Evolutionary conservation across 2,888 invertebrate genomes (phyloP).

Genomic region (Cyrtodaria siliqua): DNA sequence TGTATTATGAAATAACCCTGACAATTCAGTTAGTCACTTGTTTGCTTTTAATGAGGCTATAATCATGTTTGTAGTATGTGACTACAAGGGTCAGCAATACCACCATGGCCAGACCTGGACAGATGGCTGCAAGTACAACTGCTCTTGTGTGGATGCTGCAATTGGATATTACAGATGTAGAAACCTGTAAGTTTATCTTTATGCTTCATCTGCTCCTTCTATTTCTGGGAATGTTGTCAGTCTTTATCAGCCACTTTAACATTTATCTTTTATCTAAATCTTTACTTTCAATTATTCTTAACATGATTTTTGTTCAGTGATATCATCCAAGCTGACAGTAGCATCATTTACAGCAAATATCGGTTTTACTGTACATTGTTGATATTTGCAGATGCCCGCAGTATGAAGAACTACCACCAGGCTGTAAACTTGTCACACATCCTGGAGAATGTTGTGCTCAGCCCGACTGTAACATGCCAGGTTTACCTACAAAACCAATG

Average conservation of each 20-base stretch:
- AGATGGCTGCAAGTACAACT: conserved; percentile 68
- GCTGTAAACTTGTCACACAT: conserved; percentile 66
- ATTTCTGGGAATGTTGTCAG: no score
- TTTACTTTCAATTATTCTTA: no score
- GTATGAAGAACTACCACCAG: conserved; percentile 67
- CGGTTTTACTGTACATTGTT: no score
- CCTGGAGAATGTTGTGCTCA: conserved; percentile 73
- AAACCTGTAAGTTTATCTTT: conserved; percentile 52
- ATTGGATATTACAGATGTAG: conserved; percentile 65
- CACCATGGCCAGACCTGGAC: conserved; percentile 61
- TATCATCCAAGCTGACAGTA: no score
- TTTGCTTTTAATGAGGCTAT: no score
- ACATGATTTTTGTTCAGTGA: no score
- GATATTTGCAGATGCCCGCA: conserved; percentile 71
- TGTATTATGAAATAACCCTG: no score
- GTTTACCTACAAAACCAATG: not conserved
- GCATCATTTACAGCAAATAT: no score
- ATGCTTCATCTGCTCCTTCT: no score
- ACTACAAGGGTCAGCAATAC: conserved; percentile 68
- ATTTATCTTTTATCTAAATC: no score
- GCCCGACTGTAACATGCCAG: conserved; percentile 52
- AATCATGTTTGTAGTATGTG: conserved; percentile 38
- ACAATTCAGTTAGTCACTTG: no score
- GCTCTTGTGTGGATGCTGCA: conserved; percentile 67
- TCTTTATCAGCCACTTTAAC: no score